A percentile compares a stretch with the other conserved stretches of the same genome.
phyloP scores from a whole-genome alignment of 2,888 invertebrate species.

The Lepidocyrtoides sp. region DNA sequence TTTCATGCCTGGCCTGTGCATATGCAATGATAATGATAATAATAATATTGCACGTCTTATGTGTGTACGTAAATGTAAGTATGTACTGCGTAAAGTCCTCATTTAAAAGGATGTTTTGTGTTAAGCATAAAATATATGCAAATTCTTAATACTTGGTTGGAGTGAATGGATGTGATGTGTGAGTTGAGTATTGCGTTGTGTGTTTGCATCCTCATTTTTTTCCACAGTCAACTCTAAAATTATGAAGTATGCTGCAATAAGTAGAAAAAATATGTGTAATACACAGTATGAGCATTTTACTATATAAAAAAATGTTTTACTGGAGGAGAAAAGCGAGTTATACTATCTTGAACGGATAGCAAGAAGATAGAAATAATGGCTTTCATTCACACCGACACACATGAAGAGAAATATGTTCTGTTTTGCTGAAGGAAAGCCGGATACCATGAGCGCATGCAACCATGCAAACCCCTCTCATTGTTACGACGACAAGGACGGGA shows the following conservation, averaged over 20 bases:
- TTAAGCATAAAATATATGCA: conserved; percentile 55
- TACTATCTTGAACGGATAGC: conserved; percentile 25
- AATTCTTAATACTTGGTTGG: conserved; percentile 29
- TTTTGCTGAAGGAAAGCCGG: conserved; percentile 23
- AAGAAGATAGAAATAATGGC: conserved; percentile 61
- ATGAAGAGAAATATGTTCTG: neutral
- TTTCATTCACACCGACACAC: conserved; percentile 49
- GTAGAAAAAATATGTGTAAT: neutral
- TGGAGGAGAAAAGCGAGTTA: neutral
- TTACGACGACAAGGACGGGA: conserved; percentile 19
- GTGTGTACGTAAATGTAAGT: no score
- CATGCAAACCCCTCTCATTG: conserved; percentile 49
- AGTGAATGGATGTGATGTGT: neutral
- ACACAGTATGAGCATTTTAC: neutral
- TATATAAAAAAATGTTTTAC: neutral
- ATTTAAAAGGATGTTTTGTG: conserved; percentile 29
- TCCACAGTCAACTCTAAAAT: conserved; percentile 24
- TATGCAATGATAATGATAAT: conserved; percentile 1
- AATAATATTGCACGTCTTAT: no score
- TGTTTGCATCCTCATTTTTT: neutral
- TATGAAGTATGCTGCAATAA: conserved; percentile 10
- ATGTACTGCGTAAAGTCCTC: conserved; percentile 20
- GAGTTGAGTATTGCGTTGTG: neutral
- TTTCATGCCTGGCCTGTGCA: no score
- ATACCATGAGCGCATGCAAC: conserved; percentile 27